Evolutionary conservation across 2,797 vertebrate genomes (phyloP).

Genomic region (Danionella dracula): DNA sequence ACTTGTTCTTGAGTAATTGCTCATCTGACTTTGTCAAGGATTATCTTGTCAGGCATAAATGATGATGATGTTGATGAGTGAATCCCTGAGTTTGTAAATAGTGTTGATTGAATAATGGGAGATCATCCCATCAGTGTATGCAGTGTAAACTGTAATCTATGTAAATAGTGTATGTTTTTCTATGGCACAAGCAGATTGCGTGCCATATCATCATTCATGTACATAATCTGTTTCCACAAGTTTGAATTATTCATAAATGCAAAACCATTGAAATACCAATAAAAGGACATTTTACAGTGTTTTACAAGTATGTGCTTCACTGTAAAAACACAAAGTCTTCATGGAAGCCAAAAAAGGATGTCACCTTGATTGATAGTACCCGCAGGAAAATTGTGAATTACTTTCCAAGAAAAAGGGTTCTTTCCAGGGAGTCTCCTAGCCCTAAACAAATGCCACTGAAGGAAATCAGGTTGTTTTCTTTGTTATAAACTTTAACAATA

Average conservation of each 20-base stretch:
- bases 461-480: not conserved
- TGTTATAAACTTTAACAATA: too few relatives aligned
- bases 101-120: not conserved
- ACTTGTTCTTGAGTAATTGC: too few relatives aligned
- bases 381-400: too few relatives aligned
- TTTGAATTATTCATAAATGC: conserved; percentile 69
- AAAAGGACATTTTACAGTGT: conserved; percentile 42
- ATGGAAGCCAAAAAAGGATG: too few relatives aligned
- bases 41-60: too few relatives aligned
- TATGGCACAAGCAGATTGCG: conserved; percentile 66
- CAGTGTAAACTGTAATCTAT: conserved; percentile 6
- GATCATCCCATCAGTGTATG: not conserved
- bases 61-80: too few relatives aligned
- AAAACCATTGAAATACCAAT: conserved; percentile 40
- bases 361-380: too few relatives aligned
- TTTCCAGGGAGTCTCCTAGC: not conserved
- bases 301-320: not conserved
- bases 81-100: not conserved
- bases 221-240: conserved; percentile 77
- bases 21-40: too few relatives aligned
- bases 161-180: conserved; percentile 37
- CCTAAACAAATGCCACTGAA: not conserved
- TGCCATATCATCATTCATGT: conserved; percentile 63
- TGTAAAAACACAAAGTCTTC: too few relatives aligned
- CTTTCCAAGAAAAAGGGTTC: too few relatives aligned